phyloP scores from a whole-genome alignment of 1,140 invertebrate genomes.

The Pseudomyrmex cubaensis region DNA sequence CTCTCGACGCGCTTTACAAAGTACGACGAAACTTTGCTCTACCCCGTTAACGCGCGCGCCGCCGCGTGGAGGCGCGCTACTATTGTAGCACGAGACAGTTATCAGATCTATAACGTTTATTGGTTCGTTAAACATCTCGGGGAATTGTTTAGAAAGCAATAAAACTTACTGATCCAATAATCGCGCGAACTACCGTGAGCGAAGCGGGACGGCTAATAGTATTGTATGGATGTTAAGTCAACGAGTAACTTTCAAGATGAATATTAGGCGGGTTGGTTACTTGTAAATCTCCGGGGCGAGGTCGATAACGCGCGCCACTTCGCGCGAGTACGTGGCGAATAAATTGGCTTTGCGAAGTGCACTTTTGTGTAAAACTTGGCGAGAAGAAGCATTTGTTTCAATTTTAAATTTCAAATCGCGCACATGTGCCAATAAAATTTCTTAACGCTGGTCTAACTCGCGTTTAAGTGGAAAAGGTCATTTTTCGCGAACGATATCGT shows the following conservation, averaged over 20 bases:
- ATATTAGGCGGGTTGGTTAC: constrained; percentile 32
- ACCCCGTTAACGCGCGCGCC: constrained; percentile 51
- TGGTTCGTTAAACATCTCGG: constrained; percentile 61
- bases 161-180: constrained; percentile 65
- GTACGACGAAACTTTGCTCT: constrained; percentile 63
- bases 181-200: constrained; percentile 32
- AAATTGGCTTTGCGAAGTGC: constrained; percentile 1
- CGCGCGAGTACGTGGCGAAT: constrained; percentile 15
- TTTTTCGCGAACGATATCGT: neutral
- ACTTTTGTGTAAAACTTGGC: constrained; percentile 13
- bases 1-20: constrained; percentile 55
- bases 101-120: constrained; percentile 65
- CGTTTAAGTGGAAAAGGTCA: constrained; percentile 3
- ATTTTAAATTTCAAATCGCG: constrained; percentile 4
- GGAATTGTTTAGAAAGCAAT: constrained; percentile 62
- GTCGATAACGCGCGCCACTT: constrained; percentile 24
- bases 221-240: constrained; percentile 43
- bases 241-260: constrained; percentile 38
- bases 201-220: constrained; percentile 53
- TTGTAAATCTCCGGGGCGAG: constrained; percentile 40
- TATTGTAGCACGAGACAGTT: constrained; percentile 42
- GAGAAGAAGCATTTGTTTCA: neutral
- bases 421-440: neutral
- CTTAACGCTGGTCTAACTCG: neutral
- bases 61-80: constrained; percentile 11